Evolutionary conservation across 2,888 invertebrate species (phyloP).

Genomic region (Hipparchia semele): DNA sequence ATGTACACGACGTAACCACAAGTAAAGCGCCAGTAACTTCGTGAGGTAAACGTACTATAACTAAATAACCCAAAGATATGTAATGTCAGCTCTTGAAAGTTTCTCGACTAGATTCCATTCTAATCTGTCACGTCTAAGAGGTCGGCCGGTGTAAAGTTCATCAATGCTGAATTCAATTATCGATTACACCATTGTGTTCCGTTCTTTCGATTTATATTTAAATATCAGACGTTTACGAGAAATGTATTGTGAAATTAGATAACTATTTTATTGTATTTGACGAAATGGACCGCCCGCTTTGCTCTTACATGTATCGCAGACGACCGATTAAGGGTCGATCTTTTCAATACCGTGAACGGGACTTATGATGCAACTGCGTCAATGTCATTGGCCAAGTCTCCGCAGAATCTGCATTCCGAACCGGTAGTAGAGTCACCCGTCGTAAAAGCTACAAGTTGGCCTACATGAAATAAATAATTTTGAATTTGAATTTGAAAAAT

Average conservation of each 20-base stretch:
- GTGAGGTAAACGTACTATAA: no score
- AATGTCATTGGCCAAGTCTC: no score
- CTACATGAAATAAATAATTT: no score
- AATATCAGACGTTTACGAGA: conserved; percentile 81
- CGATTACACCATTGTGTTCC: conserved; percentile 82
- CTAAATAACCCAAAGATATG: not conserved
- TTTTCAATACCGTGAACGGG: no score
- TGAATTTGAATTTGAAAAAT: no score
- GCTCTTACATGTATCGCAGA: conserved; percentile 37
- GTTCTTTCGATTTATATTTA: conserved; percentile 82
- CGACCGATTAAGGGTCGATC: not conserved
- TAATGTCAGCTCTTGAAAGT: conserved; percentile 59
- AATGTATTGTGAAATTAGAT: conserved; percentile 79
- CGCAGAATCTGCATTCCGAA: no score
- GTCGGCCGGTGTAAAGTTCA: conserved; percentile 82
- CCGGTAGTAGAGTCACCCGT: no score
- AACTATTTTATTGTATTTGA: conserved; percentile 69
- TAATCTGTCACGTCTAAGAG: conserved; percentile 82
- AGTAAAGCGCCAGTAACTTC: no score
- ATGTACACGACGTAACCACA: no score
- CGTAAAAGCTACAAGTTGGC: no score
- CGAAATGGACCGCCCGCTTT: conserved; percentile 70
- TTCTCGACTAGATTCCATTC: conserved; percentile 70
- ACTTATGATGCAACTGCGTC: no score
- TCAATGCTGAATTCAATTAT: conserved; percentile 83